Evolutionary conservation across 2,113 vertebrate species (phyloP), one percentile per base, ranked within the genome.

Genomic region (Trochalopteron elliotii): DNA sequence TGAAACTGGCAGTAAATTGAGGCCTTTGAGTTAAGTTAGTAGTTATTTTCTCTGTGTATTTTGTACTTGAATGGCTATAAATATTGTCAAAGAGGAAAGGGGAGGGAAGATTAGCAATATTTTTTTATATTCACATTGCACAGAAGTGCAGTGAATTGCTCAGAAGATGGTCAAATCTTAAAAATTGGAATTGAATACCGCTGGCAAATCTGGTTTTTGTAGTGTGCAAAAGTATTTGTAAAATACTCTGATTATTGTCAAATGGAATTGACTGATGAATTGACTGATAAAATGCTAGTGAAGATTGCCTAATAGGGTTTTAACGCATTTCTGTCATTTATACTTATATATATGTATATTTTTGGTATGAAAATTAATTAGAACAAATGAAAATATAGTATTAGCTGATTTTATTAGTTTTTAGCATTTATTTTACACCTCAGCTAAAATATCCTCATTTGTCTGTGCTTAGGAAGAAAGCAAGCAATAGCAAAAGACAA

Each of bases 11-110:
- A 11, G 98, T 98, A 89, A 98, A 31, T 98, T 99, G 76, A 97
- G 98, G 67, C 98, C 98, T 30, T 99, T 98, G 89, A 98, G 97
- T 96, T 98, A 99, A 98, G 98, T 98, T 89, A 98, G 98, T 98
- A 87, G 31, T 89, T 47, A 39, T 39, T 72, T 81, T 19, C 57
- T 83, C 50, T 56, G 52, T 64, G 17, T 85, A 33, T 72, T 93
- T 93, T 84, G 7, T 72, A 65, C 27, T 89, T 79, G 18, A 83
- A n/a, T 50, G 28, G 25, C 47, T 49, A 20, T 14, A 70, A 61
- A 37, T 67, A 45, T 2, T 4, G 13, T 77, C 40, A 31, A 60
- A 89, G 25, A 49, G 22, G 45, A 33, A 15, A n/a, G 15, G 6
- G 6, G 8, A 17, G 28, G 37, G 25, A 22, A 70, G 39, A 68